Conservation (phyloP, 2,113 vertebrate genomes). For the Prietella phreatophila region DNA sequence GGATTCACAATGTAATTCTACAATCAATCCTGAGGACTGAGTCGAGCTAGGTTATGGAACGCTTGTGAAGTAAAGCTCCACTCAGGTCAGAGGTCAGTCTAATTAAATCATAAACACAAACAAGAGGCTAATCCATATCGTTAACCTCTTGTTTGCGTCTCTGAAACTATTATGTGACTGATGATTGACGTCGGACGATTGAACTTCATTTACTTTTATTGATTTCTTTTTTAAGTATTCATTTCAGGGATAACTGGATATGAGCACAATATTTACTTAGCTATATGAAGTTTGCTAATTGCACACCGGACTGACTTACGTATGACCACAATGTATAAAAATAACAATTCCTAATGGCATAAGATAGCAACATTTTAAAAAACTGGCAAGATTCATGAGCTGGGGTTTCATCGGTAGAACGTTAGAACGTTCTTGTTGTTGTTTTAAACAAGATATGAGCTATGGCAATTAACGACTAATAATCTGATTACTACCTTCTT, state of each 20-base stretch:
- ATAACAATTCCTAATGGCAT: neutral
- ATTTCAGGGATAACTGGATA: neutral
- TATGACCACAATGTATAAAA: neutral
- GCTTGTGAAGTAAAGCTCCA: constrained; percentile 63
- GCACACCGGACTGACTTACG: neutral
- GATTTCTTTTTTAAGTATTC: neutral
- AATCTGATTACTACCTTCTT: constrained; percentile 1
- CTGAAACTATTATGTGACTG: constrained; percentile 15
- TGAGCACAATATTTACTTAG: neutral
- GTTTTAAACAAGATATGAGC: neutral
- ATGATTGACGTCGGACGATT: neutral
- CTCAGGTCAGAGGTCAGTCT: constrained; percentile 72
- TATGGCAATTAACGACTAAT: neutral
- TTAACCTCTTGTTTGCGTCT: constrained; percentile 59
- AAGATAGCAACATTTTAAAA: neutral
- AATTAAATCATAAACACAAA: constrained; percentile 75
- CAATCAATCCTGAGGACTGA: constrained; percentile 67
- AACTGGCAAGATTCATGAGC: neutral
- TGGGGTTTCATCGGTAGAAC: neutral
- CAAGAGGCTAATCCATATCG: constrained; percentile 68
- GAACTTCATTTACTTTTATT: neutral
- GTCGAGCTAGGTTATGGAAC: constrained; percentile 72
- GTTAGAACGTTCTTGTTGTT: neutral
- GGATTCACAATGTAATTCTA: constrained; percentile 69
- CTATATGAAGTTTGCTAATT: neutral